Conservation (phyloP, 2,797 vertebrate species). For the Coluber constrictor region DNA sequence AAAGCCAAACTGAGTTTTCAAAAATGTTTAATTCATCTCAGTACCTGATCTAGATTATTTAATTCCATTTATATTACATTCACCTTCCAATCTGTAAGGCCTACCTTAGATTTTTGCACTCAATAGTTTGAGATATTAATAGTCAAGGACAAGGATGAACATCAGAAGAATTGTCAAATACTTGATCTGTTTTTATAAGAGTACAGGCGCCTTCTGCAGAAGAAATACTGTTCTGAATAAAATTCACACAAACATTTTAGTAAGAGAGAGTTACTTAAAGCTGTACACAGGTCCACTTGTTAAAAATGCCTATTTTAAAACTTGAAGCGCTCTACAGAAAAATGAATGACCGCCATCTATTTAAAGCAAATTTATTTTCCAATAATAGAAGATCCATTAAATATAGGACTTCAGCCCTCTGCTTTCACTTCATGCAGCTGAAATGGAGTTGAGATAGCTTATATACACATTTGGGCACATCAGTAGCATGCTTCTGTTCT, state of each 20-base stretch:
- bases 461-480: neutral
- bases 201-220: neutral
- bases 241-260: neutral
- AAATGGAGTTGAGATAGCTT: neutral
- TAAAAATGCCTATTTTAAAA: conserved; percentile 6
- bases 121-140: neutral
- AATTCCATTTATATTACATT: neutral
- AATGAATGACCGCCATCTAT: neutral
- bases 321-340: neutral
- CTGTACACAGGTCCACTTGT: neutral
- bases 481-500: neutral
- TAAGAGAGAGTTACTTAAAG: neutral
- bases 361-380: neutral
- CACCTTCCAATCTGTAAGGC: neutral
- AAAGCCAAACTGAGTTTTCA: neutral
- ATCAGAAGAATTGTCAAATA: neutral
- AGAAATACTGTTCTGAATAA: neutral
- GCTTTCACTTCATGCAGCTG: neutral
- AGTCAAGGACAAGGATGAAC: neutral
- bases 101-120: neutral
- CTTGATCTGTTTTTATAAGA: neutral
- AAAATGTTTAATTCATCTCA: neutral
- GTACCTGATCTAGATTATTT: neutral
- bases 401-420: neutral
- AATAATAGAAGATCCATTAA: neutral